Evolutionary conservation across 2,888 invertebrate genomes (phyloP).

Genomic region (Synanthedon formicaeformis): DNA sequence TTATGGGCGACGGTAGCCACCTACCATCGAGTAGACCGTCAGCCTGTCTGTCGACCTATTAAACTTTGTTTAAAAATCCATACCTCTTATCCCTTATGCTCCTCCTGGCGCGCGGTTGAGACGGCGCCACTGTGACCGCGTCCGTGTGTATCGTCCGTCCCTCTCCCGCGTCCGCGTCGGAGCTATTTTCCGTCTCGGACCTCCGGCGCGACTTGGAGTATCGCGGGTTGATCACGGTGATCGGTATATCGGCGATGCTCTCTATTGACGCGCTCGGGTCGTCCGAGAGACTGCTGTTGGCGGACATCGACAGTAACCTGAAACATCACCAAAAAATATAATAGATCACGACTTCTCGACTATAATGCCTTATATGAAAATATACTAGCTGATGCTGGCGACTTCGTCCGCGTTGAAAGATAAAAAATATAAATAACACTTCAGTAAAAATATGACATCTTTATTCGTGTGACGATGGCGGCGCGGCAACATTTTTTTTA

Average conservation of each 20-base stretch:
- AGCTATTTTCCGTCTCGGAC: slow-evolving; percentile 8
- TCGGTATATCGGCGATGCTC: slow-evolving; percentile 56
- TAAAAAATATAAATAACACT: too few relatives aligned
- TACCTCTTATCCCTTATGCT: too few relatives aligned
- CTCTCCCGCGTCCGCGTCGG: neutral
- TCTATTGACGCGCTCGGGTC: slow-evolving; percentile 56
- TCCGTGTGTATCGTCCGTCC: neutral
- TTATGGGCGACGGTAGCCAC: too few relatives aligned
- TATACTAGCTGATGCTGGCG: too few relatives aligned
- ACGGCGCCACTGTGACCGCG: slow-evolving; percentile 23
- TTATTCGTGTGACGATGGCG: too few relatives aligned
- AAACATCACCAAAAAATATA: slow-evolving; percentile 4
- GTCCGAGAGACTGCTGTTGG: slow-evolving; percentile 55
- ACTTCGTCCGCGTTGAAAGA: too few relatives aligned
- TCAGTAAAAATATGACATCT: too few relatives aligned
- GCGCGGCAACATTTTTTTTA: too few relatives aligned
- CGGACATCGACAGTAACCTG: slow-evolving; percentile 53
- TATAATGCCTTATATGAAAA: neutral
- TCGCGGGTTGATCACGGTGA: slow-evolving; percentile 50
- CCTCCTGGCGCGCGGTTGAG: slow-evolving; percentile 39
- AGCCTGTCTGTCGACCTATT: too few relatives aligned
- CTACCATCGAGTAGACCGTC: too few relatives aligned
- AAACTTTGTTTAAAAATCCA: too few relatives aligned
- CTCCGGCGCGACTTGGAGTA: slow-evolving; percentile 19
- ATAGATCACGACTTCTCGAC: neutral